phyloP scores from a whole-genome alignment of 2,797 vertebrate species.

The Myripristis murdjan region DNA sequence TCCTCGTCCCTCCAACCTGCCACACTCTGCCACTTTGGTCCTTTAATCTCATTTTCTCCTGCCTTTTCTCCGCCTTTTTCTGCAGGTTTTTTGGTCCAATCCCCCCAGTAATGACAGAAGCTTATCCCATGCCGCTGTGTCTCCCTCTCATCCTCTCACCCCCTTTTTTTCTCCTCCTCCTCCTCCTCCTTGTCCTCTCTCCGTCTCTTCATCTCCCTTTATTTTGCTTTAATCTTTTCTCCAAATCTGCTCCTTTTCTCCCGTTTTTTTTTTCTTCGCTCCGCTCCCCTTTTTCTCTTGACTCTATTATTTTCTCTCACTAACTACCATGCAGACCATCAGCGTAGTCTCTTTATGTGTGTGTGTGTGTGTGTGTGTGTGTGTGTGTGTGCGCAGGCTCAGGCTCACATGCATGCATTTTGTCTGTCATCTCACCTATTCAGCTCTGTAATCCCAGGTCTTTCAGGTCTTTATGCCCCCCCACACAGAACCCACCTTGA shows the following conservation, averaged over 20 bases:
- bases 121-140: conserved; percentile 45
- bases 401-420: conserved; percentile 60
- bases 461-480: conserved; percentile 43
- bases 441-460: conserved; percentile 64
- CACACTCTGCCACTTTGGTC: conserved; percentile 59
- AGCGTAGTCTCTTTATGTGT: conserved; percentile 11
- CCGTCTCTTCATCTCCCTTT: conserved; percentile 32
- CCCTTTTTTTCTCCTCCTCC: neutral
- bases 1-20: conserved; percentile 24
- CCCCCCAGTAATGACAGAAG: conserved; percentile 53
- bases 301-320: conserved; percentile 26
- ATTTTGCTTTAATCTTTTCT: neutral
- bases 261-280: neutral
- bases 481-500: conserved; percentile 39
- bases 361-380: conserved; percentile 29
- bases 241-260: neutral
- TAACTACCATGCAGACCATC: conserved; percentile 15
- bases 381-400: too few species aligned
- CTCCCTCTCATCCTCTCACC: conserved; percentile 1
- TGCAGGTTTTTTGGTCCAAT: conserved; percentile 50
- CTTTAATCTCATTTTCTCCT: conserved; percentile 64
- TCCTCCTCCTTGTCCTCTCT: conserved; percentile 39
- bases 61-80: conserved; percentile 40
- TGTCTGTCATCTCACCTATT: conserved; percentile 70
- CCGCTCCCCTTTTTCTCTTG: conserved; percentile 25